phyloP scores from a whole-genome alignment of 1,140 invertebrate genomes.

The Monomorium pharaonis region DNA sequence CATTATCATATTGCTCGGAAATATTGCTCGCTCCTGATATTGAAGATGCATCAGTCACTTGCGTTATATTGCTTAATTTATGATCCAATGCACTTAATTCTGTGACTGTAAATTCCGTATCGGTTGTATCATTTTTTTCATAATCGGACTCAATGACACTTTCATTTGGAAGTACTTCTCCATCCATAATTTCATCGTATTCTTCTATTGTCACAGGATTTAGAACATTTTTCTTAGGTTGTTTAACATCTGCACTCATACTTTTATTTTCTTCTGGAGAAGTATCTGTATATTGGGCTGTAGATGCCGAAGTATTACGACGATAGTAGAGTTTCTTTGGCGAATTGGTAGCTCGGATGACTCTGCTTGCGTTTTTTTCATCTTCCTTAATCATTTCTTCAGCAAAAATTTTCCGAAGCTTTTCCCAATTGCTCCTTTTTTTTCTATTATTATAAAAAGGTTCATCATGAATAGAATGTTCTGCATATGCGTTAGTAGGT shows the following conservation, averaged over 20 bases:
- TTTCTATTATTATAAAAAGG: slow-evolving; percentile 30
- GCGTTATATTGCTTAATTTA: background rate
- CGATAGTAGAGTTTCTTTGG: background rate
- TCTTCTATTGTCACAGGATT: background rate
- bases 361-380: slow-evolving; percentile 73
- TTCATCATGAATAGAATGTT: background rate
- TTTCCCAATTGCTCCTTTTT: slow-evolving; percentile 34
- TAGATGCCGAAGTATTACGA: background rate
- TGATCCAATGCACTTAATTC: background rate
- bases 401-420: slow-evolving; percentile 65
- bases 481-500: background rate
- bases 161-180: slow-evolving; percentile 9
- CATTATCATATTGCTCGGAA: background rate
- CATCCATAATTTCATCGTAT: background rate
- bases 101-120: background rate
- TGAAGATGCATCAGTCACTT: background rate
- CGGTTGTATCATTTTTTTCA: background rate
- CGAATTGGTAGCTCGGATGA: slow-evolving; percentile 23
- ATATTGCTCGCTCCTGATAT: background rate
- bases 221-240: background rate
- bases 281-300: background rate
- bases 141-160: background rate
- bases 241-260: background rate
- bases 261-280: background rate
- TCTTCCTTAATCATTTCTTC: slow-evolving; percentile 78